These are phyloP conservation scores for Pygoscelis antarcticus DNA, from an alignment of 2,113 vertebrate genomes.

Conservation along the genomic window DNA sequence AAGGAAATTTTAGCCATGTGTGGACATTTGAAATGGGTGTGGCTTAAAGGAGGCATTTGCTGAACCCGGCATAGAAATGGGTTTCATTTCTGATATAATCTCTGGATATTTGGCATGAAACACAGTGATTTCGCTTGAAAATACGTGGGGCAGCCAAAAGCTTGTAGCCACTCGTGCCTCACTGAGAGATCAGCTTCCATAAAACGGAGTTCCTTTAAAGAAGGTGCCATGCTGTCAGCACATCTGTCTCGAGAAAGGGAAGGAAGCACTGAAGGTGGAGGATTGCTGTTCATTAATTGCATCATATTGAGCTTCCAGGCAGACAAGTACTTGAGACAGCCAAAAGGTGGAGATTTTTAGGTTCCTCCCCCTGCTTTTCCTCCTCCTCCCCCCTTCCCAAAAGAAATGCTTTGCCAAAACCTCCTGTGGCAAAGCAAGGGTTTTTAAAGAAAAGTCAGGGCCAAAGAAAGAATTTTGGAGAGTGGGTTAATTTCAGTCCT, in stretches of 20 bases:
- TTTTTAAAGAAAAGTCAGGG: background rate
- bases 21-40: background rate
- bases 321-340: constrained; percentile 66
- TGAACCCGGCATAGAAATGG: background rate
- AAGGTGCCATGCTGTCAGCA: constrained; percentile 61
- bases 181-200: constrained; percentile 52
- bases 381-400: background rate
- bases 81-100: background rate
- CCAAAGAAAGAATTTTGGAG: background rate
- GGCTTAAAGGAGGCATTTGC: background rate
- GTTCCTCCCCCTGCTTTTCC: background rate
- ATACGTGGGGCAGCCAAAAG: background rate
- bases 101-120: background rate
- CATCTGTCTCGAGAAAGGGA: constrained; percentile 55
- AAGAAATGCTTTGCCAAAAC: background rate
- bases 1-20: background rate
- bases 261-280: constrained; percentile 48
- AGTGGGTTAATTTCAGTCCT: background rate
- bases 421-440: background rate
- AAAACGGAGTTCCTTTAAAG: constrained; percentile 61
- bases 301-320: constrained; percentile 63
- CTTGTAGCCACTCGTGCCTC: background rate
- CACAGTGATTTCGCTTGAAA: background rate
- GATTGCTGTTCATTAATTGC: constrained; percentile 63
- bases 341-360: constrained; percentile 68